Evolutionary conservation across 2,888 invertebrate genomes (phyloP), one percentile per base, ranked within the genome.

Genomic region (Hanleya hanleyi): DNA sequence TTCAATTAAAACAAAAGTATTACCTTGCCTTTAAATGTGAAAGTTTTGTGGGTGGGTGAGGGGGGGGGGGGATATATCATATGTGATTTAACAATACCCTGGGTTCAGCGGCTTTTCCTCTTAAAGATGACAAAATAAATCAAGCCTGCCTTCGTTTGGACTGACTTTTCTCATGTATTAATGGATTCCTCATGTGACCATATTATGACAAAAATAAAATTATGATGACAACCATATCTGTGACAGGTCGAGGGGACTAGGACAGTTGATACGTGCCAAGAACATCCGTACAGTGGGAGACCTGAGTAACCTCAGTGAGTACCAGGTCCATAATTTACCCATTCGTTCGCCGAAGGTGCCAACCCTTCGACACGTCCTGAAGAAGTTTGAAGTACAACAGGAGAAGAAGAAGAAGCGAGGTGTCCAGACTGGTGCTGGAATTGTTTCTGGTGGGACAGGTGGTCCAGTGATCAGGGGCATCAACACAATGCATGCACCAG

Each of bases 201-300:
- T 41, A 15, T 15, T 41, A 41, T 41, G 12, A 41, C 12, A 15
- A 41, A 15, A 41, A 41, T 7, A 7, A 12, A 12, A n/a, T 51
- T 29, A 69, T 7, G 36, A 61, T 12, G 18, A n/a, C n/a, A n/a
- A n/a, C n/a, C n/a, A n/a, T n/a, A n/a, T n/a, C n/a, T n/a, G n/a
- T n/a, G n/a, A n/a, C n/a, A 89, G 88, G 88, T 79, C 82, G 18
- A 75, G 86, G 69, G 89, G 89, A 22, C 77, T 89, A 15, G 82
- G 83, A 12, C 84, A 87, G 72, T 77, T 89, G 12, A 77, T 89
- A 67, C 70, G 82, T 71, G 84, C 87, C 0, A 78, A 84, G n/a
- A 86, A 86, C 71, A 84, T 89, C 33, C 79, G 78, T 47, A 89
- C 88, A 0, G 82, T 89, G 9, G 89, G 88, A 5, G 83, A 89